Evolutionary conservation across 2,797 vertebrate species (phyloP).

Genomic region (Tenualosa thibaudeaui): DNA sequence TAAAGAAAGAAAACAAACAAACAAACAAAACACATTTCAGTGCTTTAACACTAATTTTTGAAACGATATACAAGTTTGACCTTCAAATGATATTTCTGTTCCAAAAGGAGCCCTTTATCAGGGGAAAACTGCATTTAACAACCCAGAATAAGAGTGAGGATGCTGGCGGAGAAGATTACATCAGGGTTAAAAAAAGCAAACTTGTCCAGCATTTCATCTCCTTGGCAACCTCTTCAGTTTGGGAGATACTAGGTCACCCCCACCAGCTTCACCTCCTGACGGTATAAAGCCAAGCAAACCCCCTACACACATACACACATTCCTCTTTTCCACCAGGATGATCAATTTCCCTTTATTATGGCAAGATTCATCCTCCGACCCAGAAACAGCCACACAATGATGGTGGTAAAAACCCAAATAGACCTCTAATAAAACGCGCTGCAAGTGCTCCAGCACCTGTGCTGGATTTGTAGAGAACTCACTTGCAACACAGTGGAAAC

Average conservation of each 20-base stretch:
- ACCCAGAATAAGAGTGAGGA: slow-evolving; percentile 37
- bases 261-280: not conserved
- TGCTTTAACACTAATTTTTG: not conserved
- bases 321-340: not conserved
- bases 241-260: not conserved
- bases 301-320: too few species aligned
- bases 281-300: not conserved
- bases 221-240: not conserved
- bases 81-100: slow-evolving; percentile 12
- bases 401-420: not conserved
- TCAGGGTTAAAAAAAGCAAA: slow-evolving; percentile 41
- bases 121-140: slow-evolving; percentile 31
- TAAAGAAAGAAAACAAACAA: slow-evolving; percentile 7
- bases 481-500: not conserved
- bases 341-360: slow-evolving; percentile 14
- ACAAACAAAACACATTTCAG: not conserved
- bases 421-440: not conserved
- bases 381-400: slow-evolving; percentile 3
- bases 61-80: slow-evolving; percentile 1
- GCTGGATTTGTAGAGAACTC: slow-evolving; percentile 53
- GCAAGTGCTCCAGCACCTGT: slow-evolving; percentile 62
- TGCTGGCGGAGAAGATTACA: not conserved
- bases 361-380: slow-evolving; percentile 13
- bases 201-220: slow-evolving; percentile 44
- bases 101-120: slow-evolving; percentile 30